Base-by-base conservation (phyloP, 2,113 vertebrate genomes). In the Rhegmatorhina hoffmannsi region DNA sequence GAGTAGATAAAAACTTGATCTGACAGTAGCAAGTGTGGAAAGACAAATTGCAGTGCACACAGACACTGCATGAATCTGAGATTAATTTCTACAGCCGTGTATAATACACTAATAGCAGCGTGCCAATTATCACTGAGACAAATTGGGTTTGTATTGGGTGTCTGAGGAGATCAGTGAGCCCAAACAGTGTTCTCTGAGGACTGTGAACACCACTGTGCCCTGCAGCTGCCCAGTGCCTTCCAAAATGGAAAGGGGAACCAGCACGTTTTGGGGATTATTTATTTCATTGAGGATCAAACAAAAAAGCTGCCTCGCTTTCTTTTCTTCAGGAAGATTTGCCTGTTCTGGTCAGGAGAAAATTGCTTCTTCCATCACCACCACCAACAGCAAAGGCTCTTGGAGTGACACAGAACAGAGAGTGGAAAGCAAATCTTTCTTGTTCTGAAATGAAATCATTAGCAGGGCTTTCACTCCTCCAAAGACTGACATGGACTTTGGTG, bases 1-100 rank as follows among this genome's bases (percentile, higher is more conserved):
- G 90, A 90, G 76, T 68, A 96, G 93, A 96, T 97, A 97, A 97
- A 94, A 97, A 96, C 87, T 95, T 95, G 87, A 95, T 95, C 95
- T 95, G 95, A 89, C 93, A 93, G 69, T 80, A 84, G 92, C 79
- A 95, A 74, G 84, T 96, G 85, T 84, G 70, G 68, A 77, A 96
- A 95, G 89, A 91, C 83, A 93, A 96, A 96, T 92, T 93, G 85
- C 88, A 95, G 81, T 69, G 78, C 89, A 86, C 84, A 33, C 44
- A 92, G 72, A 19, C 52, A 46, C 44, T 34, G 29, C 47, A 73
- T 88, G 92, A 95, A 96, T 92, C 91, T 88, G 83, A 87, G 91
- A 95, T 97, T 96, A 96, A 96, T 96, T 96, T 95, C 84, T 95
- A 82, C 64, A 93, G 73, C 87, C 50, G 9, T 96, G 95, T 93